Evolutionary conservation across 1,140 invertebrate genomes (phyloP), one percentile per base, ranked within the genome.

Genomic region (Temnothorax curvispinosus): DNA sequence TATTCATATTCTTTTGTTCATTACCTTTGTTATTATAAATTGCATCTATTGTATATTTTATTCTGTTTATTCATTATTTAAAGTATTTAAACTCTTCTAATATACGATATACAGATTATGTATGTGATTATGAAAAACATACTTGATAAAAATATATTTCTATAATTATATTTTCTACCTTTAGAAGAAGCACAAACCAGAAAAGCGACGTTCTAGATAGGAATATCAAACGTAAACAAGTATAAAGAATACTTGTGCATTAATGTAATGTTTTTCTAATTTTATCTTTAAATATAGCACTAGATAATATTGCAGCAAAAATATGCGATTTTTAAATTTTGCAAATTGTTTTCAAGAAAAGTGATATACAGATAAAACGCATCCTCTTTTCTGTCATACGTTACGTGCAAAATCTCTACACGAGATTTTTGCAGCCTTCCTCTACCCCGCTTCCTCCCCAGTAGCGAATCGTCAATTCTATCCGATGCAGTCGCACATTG

Each of bases 401-500:
- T 56, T 81, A 27, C 52, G 47, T 76, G 8, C 32, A 32, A 84
- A 35, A 50, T 62, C 44, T 44, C 44, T 32, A 44, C 35, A 15
- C 41, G 71, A 85, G 54, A 76, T 60, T 85, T 76, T 64, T 35
- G 35, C 52, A 35, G 60, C 47, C 41, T 52, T 15, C 35, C 65
- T 7, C 21, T n/a, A 0, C 13, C 13, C 3, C 62, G 7, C 62
- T 11, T 27, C 41, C 41, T 44, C 38, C n/a, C 44, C 41, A 11
- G 69, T 27, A 74, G 52, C 71, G 71, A 74, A 64, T 76, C 41
- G 71, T 27, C 81, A 54, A 32, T 60, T 47, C 27, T 50, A 60
- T 65, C 47, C 71, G 54, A 85, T 75, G 58, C 54, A 85, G 65
- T 56, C 50, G 78, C 64, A 69, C 78, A 76, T 76, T 85, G 81